Percentiles rank a stretch among this genome's conserved stretches.
phyloP scores from a whole-genome alignment of 2,797 vertebrate genomes.

The Steatocranus sp. region DNA sequence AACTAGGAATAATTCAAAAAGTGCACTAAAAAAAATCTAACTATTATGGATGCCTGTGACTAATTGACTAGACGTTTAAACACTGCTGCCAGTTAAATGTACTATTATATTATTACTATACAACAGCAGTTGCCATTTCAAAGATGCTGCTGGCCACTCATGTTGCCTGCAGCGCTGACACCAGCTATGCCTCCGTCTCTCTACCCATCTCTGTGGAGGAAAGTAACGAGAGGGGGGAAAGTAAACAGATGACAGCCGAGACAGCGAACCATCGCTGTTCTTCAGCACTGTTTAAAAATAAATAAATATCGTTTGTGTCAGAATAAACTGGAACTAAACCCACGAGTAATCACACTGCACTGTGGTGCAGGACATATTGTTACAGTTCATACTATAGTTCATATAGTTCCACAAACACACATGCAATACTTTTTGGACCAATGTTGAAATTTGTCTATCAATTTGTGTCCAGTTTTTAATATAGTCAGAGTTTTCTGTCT shows the following conservation, averaged over 20 bases:
- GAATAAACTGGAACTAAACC: not conserved
- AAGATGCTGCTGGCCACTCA: not conserved
- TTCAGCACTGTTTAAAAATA: not conserved
- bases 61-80: not conserved
- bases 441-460: not conserved
- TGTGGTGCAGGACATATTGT: not conserved
- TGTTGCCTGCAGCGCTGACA: not conserved
- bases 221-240: not conserved
- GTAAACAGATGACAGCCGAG: not conserved
- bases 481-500: not conserved
- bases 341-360: not conserved
- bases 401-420: not conserved
- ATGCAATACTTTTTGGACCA: not conserved
- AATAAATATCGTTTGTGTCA: not conserved
- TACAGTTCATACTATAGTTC: not conserved
- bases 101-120: not conserved
- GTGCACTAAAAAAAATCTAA: not conserved
- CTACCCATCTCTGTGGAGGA: not conserved
- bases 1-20: not conserved
- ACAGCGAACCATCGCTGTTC: not conserved
- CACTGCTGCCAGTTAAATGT: not conserved
- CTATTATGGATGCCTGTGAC: not conserved
- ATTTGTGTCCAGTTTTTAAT: not conserved
- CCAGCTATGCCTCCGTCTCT: not conserved
- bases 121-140: not conserved